phyloP scores from a whole-genome alignment of 2,797 vertebrate genomes.

The Acanthornis magna region DNA sequence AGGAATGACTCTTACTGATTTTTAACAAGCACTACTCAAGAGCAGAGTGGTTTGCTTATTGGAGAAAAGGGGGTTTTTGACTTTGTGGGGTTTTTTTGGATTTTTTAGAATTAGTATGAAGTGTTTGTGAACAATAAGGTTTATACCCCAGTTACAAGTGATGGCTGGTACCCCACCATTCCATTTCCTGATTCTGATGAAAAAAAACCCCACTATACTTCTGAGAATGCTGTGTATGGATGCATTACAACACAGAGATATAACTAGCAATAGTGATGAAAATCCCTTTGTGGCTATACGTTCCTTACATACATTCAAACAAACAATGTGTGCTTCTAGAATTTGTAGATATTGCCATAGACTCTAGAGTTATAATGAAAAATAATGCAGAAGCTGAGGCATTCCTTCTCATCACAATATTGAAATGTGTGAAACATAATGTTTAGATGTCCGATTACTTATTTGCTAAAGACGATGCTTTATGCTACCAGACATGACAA shows the following conservation, averaged over 20 bases:
- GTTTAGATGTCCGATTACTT: not conserved
- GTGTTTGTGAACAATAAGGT: not conserved
- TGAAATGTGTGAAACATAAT: not conserved
- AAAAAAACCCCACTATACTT: not conserved
- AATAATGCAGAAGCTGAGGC: not conserved
- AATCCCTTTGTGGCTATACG: not conserved
- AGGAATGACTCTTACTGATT: not conserved
- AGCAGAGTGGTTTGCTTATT: not conserved
- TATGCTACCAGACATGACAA: not conserved
- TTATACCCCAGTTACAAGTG: not conserved
- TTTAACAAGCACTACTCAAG: not conserved
- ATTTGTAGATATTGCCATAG: not conserved
- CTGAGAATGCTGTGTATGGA: not conserved
- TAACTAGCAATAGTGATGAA: not conserved
- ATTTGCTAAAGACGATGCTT: not conserved
- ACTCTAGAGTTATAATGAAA: not conserved
- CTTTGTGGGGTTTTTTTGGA: fast-evolving
- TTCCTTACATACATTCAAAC: not conserved
- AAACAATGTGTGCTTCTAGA: not conserved
- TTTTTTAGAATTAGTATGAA: not conserved
- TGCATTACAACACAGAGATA: not conserved
- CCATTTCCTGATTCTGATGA: not conserved
- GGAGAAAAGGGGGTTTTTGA: fast-evolving
- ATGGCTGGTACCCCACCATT: not conserved
- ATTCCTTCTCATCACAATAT: not conserved